phyloP scores from a whole-genome alignment of 2,888 invertebrate genomes.

The Cotesia congregata region DNA sequence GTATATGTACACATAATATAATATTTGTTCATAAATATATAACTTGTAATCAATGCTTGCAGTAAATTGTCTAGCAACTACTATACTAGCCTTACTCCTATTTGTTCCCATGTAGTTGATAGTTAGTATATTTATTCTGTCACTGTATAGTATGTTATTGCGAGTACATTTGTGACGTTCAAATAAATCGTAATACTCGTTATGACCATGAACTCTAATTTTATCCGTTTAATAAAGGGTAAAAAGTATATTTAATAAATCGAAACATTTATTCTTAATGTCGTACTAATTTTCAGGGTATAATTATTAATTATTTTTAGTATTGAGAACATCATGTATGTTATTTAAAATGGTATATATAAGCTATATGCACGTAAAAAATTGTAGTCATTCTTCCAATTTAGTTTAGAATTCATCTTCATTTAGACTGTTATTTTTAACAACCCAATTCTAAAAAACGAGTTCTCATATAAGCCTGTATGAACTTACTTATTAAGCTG shows the following conservation, averaged over 20 bases:
- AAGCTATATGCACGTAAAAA: too few species aligned
- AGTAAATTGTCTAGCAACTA: background rate
- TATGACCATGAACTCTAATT: conserved; percentile 38
- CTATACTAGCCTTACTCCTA: background rate
- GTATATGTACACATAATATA: background rate
- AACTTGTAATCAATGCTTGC: background rate
- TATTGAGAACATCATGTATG: background rate
- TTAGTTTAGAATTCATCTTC: too few species aligned
- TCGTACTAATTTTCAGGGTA: background rate
- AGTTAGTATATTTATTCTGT: background rate
- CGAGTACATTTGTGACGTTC: background rate
- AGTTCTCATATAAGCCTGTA: too few species aligned
- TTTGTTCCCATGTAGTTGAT: background rate
- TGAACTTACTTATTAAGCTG: too few species aligned
- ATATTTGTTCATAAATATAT: background rate
- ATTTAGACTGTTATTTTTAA: too few species aligned
- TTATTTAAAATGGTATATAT: too few species aligned
- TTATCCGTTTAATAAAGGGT: conserved; percentile 16
- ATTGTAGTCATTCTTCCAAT: too few species aligned
- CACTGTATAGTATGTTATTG: background rate
- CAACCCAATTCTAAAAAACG: too few species aligned
- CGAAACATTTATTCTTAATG: background rate
- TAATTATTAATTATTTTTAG: background rate
- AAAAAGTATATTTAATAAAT: background rate
- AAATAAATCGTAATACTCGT: background rate